Conservation (phyloP, 1,140 invertebrate genomes). For the Heliconius eleuchia region DNA sequence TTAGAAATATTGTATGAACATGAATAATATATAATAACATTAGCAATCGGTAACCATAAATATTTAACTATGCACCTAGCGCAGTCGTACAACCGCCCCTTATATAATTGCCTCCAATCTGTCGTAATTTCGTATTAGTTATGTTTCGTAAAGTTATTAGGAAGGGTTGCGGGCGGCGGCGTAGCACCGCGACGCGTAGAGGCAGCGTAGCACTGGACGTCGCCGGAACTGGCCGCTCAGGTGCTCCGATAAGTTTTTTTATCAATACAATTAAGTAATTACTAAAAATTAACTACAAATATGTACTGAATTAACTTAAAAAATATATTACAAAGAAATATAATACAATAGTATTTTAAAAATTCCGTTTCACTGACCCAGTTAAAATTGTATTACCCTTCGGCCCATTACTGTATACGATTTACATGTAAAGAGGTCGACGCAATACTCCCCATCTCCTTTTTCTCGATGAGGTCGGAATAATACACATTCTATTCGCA, state of each 20-base stretch:
- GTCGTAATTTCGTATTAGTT: background rate
- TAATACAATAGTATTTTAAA: background rate
- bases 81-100: background rate
- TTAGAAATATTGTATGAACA: background rate
- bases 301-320: too few relatives aligned
- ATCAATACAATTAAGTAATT: background rate
- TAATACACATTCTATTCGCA: constrained; percentile 28
- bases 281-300: background rate
- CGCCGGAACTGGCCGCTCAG: background rate
- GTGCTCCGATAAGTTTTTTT: background rate
- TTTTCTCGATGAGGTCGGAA: background rate
- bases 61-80: background rate
- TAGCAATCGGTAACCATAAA: background rate
- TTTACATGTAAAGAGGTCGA: constrained; percentile 18
- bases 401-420: background rate
- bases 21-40: background rate
- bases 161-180: background rate
- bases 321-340: background rate
- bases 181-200: background rate
- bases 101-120: background rate
- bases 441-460: background rate
- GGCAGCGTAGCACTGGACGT: background rate
- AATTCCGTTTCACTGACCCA: constrained; percentile 10
- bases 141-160: background rate
- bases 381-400: background rate